Percentiles rank a stretch among this genome's conserved stretches.
Conservation (phyloP, 2,113 vertebrate species). For the Acrocephalus arundinaceus region DNA sequence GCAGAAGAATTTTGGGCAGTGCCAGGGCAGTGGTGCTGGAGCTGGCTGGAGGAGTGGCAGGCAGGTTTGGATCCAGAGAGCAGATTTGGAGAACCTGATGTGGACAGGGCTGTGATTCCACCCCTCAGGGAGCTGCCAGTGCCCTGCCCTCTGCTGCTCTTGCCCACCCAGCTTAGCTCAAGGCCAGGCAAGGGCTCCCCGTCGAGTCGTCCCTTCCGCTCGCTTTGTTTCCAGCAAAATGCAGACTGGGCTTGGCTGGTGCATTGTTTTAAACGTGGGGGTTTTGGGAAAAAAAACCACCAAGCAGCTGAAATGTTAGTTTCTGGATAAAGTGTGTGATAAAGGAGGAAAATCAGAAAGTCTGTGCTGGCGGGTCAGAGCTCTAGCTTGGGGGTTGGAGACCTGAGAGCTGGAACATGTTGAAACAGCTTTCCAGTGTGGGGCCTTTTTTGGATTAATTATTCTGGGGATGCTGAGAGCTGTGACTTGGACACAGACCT, state of each 20-base stretch:
- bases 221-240: not conserved
- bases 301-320: not conserved
- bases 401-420: accelerated
- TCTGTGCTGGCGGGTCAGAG: not conserved
- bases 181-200: not conserved
- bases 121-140: not conserved
- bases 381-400: not conserved
- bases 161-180: not conserved
- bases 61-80: not conserved
- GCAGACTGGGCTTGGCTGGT: not conserved
- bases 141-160: not conserved
- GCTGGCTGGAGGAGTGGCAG: not conserved
- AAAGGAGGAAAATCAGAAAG: not conserved
- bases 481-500: not conserved
- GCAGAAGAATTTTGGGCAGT: accelerated
- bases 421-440: not conserved
- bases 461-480: not conserved
- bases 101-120: not conserved
- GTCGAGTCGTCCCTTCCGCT: accelerated
- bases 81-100: not conserved
- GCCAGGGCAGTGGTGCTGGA: not conserved
- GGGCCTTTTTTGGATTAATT: not conserved
- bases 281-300: not conserved
- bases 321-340: not conserved
- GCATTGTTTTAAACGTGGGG: not conserved